These are phyloP conservation scores for Crypturellus undulatus DNA, from an alignment of 2,113 vertebrate genomes.

Conservation along the genomic window DNA sequence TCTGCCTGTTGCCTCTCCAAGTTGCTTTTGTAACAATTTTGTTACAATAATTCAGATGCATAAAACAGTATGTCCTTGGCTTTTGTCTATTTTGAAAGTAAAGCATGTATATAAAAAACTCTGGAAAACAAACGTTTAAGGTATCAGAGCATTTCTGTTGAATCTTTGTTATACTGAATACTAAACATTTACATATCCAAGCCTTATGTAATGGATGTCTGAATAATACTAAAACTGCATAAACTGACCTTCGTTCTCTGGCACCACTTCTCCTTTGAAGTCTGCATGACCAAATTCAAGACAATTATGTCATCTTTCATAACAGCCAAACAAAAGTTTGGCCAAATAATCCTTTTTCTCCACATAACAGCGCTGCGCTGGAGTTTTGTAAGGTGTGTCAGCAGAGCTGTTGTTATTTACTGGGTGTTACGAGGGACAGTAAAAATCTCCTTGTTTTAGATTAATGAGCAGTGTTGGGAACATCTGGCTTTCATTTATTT, in stretches of 20 bases:
- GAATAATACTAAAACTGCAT: conserved; percentile 70
- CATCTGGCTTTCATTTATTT: conserved; percentile 58
- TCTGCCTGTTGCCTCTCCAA: not conserved
- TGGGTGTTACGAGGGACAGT: conserved; percentile 42
- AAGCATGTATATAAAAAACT: not conserved
- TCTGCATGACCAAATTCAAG: conserved; percentile 71
- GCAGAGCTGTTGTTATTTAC: conserved; percentile 67
- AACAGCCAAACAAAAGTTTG: conserved; percentile 74
- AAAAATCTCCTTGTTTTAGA: conserved; percentile 44
- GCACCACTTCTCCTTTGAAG: conserved; percentile 67
- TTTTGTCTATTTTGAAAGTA: not conserved
- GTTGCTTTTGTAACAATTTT: not conserved
- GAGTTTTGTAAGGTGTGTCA: conserved; percentile 40
- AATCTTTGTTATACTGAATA: not conserved
- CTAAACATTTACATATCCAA: conserved; percentile 68
- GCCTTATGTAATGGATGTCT: conserved; percentile 70
- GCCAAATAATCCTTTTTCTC: conserved; percentile 48
- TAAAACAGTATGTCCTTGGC: not conserved
- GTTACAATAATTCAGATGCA: not conserved
- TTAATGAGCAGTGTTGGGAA: not conserved
- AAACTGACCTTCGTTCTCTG: conserved; percentile 70
- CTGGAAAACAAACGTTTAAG: conserved; percentile 15
- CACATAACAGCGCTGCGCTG: conserved; percentile 10
- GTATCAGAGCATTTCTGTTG: not conserved
- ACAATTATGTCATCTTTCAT: conserved; percentile 73